Base-by-base conservation (phyloP, 2,113 vertebrate species). In the Oncorhynchus nerka region DNA sequence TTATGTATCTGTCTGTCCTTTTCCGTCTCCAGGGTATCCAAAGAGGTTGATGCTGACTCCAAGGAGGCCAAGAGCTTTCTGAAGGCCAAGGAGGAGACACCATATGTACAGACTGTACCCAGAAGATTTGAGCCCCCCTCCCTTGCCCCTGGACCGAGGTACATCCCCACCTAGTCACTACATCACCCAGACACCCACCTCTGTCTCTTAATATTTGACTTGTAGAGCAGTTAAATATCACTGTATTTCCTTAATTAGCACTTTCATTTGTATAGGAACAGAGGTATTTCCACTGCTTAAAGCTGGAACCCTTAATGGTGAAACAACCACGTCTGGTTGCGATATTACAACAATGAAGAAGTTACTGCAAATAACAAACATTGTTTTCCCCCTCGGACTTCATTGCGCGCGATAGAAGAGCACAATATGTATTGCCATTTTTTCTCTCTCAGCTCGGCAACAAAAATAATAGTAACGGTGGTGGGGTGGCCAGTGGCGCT, bases 11-110 rank as follows among this genome's bases (percentile, higher is more conserved):
- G 51, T 45, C 39, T 45, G 11, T 24, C 75, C 74, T 45, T 45
- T 45, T 45, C 9, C 2, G 74, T 69, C 32, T 81, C 89, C 89
- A 99, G 98, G 88, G 95, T 99, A 67, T 94, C 94, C 71, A 96
- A 98, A 89, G 96, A 98, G 86, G 97, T 99, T 4, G 94, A 95
- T 9, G 92, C 93, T 8, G 84, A 94, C 74, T 99, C 97, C 34
- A 95, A 87, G 84, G 97, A 99, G 91, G 97, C 95, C 2, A 95
- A 93, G 84, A 93, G 75, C 71, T 99, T 95, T 68, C 87, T 98
- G 73, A 96, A 95, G 83, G 92, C 94, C 75, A 92, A 91, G 55
- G 84, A 78, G 67, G 79, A 12, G 71, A 85, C 19, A 3, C 45
- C 7, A 13, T 68, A 77, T 48, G 16, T 72, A 12, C 48, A 13